Base-by-base conservation (phyloP, 2,797 vertebrate genomes). In the Sparus aurata region DNA sequence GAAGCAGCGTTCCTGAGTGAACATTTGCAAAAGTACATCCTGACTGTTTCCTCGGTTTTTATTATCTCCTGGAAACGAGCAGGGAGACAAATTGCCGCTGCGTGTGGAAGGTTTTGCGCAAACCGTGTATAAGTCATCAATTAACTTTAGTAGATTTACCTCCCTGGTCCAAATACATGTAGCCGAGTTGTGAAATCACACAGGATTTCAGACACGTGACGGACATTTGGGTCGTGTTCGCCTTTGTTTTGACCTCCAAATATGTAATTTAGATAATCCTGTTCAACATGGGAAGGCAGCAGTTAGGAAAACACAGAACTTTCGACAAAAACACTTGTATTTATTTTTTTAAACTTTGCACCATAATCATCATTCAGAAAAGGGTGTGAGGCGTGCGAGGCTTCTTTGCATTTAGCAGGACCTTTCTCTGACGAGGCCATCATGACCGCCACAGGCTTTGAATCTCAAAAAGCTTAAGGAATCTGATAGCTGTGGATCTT, bases 331-430 rank as follows among this genome's bases (percentile, higher is more conserved):
- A 38, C 38, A 38, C 8, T 38, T 38, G 7, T 10, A 38, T 38
- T 38, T 8, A 2, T 38, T 9, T 9, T 38, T 38, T 10, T 1
- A 38, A 23, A 47, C n/a, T 2, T 20, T 57, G 34, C 53, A 34
- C 38, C 3, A 60, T 52, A n/a, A 54, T 73, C 47, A 67, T 67
- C 22, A 43, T 54, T 69, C 25, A 64, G 23, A 12, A 75, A 59
- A 64, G 45, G 0, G 6, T 43, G 45, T 23, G 63, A 53, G 34
- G 34, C 17, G 54, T n/a, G 7, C 20, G 23, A 71, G 47, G 30
- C 7, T 5, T 53, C 41, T 63, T 50, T 57, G 6, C 45, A 62
- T 17, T 38, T 4, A 30, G 49, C 11, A 54, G 25, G 3, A 77
- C 3, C 10, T 53, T 67, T 46, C 68, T 20, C 22, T 47, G 25